phyloP scores from a whole-genome alignment of 2,113 vertebrate species.

The Genyomyrus donnyi region DNA sequence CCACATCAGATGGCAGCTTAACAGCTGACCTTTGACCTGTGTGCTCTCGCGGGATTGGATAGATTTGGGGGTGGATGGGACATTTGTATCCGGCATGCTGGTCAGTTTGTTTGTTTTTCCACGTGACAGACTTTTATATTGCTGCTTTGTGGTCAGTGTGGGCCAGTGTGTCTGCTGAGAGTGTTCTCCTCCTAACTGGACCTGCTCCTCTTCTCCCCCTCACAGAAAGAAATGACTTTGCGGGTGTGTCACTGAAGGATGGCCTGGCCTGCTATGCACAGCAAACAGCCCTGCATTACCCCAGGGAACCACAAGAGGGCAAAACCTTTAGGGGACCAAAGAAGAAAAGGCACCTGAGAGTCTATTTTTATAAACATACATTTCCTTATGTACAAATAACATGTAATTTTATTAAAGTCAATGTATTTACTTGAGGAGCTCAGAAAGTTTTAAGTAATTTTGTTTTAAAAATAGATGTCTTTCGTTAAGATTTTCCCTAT shows the following conservation, averaged over 20 bases:
- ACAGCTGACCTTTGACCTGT: not conserved
- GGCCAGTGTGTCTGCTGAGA: not conserved
- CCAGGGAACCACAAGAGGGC: not conserved
- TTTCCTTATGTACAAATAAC: slow-evolving; percentile 8
- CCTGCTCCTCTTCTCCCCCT: slow-evolving; percentile 35
- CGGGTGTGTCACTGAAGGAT: slow-evolving; percentile 66
- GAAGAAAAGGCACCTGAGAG: not conserved
- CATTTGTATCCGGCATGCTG: not conserved
- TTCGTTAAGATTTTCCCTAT: not conserved
- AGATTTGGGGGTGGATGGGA: not conserved
- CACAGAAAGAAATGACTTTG: slow-evolving; percentile 74
- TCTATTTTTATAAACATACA: slow-evolving; percentile 14
- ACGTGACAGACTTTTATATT: not conserved
- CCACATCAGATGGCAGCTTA: not conserved
- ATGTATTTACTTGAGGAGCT: not conserved
- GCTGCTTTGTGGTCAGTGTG: not conserved
- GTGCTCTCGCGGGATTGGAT: not conserved
- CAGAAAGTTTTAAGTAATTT: not conserved
- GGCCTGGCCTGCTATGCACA: not conserved
- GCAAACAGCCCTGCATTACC: not conserved
- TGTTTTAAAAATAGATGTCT: not conserved
- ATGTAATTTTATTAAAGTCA: slow-evolving; percentile 7
- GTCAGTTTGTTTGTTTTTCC: not conserved
- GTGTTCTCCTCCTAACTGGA: not conserved
- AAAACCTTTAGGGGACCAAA: not conserved